Conservation (phyloP, 23 tunicate genomes). For the Oikopleura dioica region DNA sequence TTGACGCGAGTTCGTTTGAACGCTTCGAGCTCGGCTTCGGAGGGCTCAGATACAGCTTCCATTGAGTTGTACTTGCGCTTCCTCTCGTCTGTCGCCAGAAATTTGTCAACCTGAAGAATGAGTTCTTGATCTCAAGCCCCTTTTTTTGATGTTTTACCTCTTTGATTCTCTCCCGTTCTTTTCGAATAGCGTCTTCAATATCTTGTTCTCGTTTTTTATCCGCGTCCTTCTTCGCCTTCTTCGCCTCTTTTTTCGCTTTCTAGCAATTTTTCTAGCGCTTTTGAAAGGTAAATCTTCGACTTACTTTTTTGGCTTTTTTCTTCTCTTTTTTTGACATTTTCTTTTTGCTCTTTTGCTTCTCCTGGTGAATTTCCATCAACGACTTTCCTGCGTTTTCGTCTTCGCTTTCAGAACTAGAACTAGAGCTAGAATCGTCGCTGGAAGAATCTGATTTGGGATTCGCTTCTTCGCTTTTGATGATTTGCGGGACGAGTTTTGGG, state of each 20-base stretch:
- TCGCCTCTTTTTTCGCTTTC: conserved; percentile 23
- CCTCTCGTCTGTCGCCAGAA: conserved; percentile 40
- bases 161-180: conserved; percentile 19
- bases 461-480: no score
- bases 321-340: conserved; percentile 20
- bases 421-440: no score
- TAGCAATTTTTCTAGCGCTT: neutral
- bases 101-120: conserved; percentile 16
- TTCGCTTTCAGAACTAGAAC: no score
- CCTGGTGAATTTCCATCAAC: conserved; percentile 24
- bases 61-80: conserved; percentile 67
- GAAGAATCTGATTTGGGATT: no score
- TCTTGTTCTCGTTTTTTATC: conserved; percentile 27
- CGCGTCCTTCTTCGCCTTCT: conserved; percentile 23
- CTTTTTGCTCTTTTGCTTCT: conserved; percentile 25
- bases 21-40: conserved; percentile 83
- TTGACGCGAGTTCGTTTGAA: conserved; percentile 34
- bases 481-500: no score
- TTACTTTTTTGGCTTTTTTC: conserved; percentile 18
- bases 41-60: conserved; percentile 36
- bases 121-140: neutral
- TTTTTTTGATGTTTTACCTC: conserved; percentile 13
- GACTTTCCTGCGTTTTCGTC: conserved; percentile 27
- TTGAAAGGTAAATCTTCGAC: no score
- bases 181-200: conserved; percentile 15